Conservation (phyloP, 1,140 invertebrate genomes). For the Drosophila suzukii region DNA sequence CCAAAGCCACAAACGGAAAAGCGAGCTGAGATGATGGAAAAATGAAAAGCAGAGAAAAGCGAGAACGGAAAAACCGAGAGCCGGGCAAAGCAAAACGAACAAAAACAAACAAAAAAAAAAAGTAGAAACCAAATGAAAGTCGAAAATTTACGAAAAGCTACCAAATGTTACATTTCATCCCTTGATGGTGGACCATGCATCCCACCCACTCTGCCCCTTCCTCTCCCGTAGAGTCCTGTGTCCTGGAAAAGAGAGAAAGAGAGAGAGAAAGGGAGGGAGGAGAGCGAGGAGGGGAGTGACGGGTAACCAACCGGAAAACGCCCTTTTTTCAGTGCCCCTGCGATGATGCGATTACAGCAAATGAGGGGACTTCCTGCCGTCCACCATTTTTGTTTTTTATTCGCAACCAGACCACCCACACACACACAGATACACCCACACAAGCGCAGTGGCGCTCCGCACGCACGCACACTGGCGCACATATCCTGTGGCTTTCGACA, state of each 20-base stretch:
- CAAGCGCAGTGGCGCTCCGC: slow-evolving; percentile 10
- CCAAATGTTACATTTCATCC: slow-evolving; percentile 82
- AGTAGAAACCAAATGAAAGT: slow-evolving; percentile 78
- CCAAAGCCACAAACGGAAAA: slow-evolving; percentile 52
- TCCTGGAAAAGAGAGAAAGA: slow-evolving; percentile 12
- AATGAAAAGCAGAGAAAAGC: slow-evolving; percentile 28
- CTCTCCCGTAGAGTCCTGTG: background rate
- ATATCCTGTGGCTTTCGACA: slow-evolving; percentile 82
- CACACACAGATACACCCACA: slow-evolving; percentile 27
- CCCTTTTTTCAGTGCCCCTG: slow-evolving; percentile 68
- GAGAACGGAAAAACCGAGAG: slow-evolving; percentile 2
- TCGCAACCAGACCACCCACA: slow-evolving; percentile 4
- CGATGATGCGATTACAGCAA: slow-evolving; percentile 84
- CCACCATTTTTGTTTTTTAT: slow-evolving; percentile 71
- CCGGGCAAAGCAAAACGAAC: slow-evolving; percentile 61
- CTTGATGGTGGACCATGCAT: slow-evolving; percentile 51
- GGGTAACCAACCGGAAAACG: slow-evolving; percentile 84
- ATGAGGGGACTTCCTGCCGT: slow-evolving; percentile 84
- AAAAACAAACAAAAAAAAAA: slow-evolving; percentile 56
- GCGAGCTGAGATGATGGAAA: slow-evolving; percentile 37
- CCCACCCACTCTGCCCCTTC: slow-evolving; percentile 4
- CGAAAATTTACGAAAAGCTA: slow-evolving; percentile 84
- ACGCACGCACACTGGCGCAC: slow-evolving; percentile 57
- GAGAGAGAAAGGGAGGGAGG: background rate
- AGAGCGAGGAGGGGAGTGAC: slow-evolving; percentile 42